A percentile compares a stretch with the other conserved stretches of the same genome.
These are phyloP conservation scores for Hoplodrina blanda DNA, from an alignment of 2,888 invertebrate species.

Conservation along the genomic window DNA sequence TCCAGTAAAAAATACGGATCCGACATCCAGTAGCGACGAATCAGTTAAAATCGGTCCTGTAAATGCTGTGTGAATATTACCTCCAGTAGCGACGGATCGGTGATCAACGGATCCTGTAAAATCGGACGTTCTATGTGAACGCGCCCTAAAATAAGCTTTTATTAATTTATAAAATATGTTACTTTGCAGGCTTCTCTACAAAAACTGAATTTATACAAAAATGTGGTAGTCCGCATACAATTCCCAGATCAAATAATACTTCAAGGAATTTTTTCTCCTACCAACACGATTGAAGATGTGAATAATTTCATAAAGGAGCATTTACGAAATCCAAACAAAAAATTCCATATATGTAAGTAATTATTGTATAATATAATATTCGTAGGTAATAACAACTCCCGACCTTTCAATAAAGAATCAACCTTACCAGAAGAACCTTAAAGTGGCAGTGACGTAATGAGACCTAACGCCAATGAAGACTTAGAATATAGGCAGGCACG, in stretches of 20 bases:
- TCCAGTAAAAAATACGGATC: no score
- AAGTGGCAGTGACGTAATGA: neutral
- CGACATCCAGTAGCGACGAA: no score
- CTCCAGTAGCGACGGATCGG: no score
- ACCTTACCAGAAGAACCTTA: no score
- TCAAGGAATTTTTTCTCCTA: slow-evolving; percentile 96
- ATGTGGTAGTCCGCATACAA: slow-evolving; percentile 95
- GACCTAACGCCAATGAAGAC: neutral
- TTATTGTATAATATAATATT: neutral
- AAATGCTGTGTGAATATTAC: no score
- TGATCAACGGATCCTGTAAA: no score
- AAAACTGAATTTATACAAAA: slow-evolving; percentile 93
- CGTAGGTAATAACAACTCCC: no score
- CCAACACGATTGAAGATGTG: slow-evolving; percentile 93
- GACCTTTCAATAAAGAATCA: no score
- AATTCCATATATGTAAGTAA: slow-evolving; percentile 95
- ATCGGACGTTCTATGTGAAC: no score
- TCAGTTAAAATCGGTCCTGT: no score
- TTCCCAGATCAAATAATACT: slow-evolving; percentile 96
- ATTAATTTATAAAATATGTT: no score
- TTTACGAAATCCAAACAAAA: slow-evolving; percentile 91
- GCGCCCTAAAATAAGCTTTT: no score
- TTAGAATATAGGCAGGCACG: neutral
- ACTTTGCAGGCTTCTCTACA: slow-evolving; percentile 73
- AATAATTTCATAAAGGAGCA: slow-evolving; percentile 94